phyloP scores from a whole-genome alignment of 2,797 vertebrate genomes.

The Tokudaia tokunoshimensis region DNA sequence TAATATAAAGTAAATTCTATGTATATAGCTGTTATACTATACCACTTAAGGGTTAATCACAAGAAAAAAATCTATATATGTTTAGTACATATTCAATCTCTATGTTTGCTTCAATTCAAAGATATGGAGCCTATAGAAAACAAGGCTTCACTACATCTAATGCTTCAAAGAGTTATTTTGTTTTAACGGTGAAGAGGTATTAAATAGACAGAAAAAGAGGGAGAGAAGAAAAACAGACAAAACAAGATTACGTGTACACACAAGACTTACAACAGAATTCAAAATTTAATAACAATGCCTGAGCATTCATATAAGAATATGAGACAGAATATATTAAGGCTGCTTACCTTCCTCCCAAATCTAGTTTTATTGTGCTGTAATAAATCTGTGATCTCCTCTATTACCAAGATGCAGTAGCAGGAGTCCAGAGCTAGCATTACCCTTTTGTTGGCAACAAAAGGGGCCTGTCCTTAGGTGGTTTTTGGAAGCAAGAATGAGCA shows the following conservation, averaged over 20 bases:
- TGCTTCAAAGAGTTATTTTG: constrained; percentile 35
- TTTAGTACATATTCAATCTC: not conserved
- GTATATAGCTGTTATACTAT: not conserved
- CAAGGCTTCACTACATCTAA: not conserved
- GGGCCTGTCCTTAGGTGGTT: not conserved
- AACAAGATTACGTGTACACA: not conserved
- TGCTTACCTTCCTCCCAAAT: constrained; percentile 35
- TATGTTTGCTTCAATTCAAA: not conserved
- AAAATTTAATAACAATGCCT: constrained; percentile 32
- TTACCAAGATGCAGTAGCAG: constrained; percentile 26
- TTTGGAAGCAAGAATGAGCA: not conserved
- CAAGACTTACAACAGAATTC: constrained; percentile 14
- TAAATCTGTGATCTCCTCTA: not conserved
- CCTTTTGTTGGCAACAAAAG: not conserved
- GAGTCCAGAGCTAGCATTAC: constrained; percentile 42
- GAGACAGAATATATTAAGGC: not conserved
- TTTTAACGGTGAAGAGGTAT: constrained; percentile 41
- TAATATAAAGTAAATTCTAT: not conserved
- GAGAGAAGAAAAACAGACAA: not conserved
- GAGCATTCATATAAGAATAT: constrained; percentile 38
- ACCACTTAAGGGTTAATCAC: not conserved
- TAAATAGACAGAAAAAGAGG: not conserved
- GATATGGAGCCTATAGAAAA: not conserved
- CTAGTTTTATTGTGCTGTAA: constrained; percentile 37
- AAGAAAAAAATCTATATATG: not conserved